These are phyloP conservation scores for Macaria notata DNA, from an alignment of 2,888 invertebrate genomes.

Conservation along the genomic window DNA sequence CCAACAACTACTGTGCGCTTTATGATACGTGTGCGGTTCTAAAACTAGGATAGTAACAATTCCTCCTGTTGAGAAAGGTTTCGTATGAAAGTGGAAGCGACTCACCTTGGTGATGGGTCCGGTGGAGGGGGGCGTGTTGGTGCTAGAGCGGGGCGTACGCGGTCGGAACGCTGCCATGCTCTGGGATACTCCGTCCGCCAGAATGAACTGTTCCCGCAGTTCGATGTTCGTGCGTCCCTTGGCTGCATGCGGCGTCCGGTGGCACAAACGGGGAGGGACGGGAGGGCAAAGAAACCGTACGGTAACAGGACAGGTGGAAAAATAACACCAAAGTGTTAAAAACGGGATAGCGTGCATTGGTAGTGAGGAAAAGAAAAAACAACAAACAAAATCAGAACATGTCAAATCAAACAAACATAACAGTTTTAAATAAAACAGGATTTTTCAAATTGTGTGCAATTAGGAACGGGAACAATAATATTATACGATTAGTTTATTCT, in stretches of 20 bases:
- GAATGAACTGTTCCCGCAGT: conserved; percentile 98
- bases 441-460: conserved; percentile 67
- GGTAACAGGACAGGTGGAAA: conserved; percentile 66
- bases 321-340: conserved; percentile 74
- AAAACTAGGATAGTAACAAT: conserved; percentile 48
- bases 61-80: conserved; percentile 62
- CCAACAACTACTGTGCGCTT: conserved; percentile 78
- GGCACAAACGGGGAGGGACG: conserved; percentile 57
- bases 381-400: conserved; percentile 80
- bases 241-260: conserved; percentile 88
- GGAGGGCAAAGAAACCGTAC: conserved; percentile 64
- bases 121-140: conserved; percentile 84
- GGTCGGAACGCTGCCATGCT: conserved; percentile 99
- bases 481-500: conserved; percentile 72
- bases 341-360: conserved; percentile 74
- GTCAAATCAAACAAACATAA: conserved; percentile 76
- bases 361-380: conserved; percentile 75
- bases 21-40: conserved; percentile 74
- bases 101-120: conserved; percentile 98
- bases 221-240: conserved; percentile 99
- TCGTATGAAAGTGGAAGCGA: conserved; percentile 47
- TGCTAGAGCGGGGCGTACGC: conserved; percentile 93
- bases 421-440: conserved; percentile 54
- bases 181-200: conserved; percentile 99
- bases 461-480: conserved; percentile 73